Base-by-base conservation (phyloP, 2,888 invertebrate genomes). In the Plusia festucae region DNA sequence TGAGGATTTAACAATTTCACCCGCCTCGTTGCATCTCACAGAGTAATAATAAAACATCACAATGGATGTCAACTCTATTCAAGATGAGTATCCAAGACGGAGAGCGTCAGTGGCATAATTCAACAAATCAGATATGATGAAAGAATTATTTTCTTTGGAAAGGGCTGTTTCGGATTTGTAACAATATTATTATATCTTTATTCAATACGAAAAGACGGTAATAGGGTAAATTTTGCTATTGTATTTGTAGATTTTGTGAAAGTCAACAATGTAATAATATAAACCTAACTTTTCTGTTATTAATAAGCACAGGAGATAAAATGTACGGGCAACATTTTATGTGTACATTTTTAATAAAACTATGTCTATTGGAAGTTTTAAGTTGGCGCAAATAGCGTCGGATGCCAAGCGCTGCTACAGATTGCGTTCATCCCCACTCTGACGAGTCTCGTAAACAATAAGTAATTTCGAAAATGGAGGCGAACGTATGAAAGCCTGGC, bases 41-140 rank as follows among this genome's bases (percentile, higher is more conserved):
- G 87, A 89, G 89, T 92, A 91, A 92, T 94, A 93, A 93, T 93
- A 93, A 93, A 94, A 93, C 88, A 93, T 91, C 85, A 94, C 93
- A 94, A 94, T 94, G 93, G 93, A 90, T 93, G 91, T 93, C 93
- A 92, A 91, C 90, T 91, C 93, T 91, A 90, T 93, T 94, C 93
- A 93, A 87, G 90, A 92, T 91, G 93, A 93, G 90, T 93, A 90
- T 88, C 88, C 87, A 87, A 90, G 90, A 91, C 89, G 89, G 87
- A 90, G 89, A 91, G 90, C 90, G 91, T 92, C 92, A 91, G 87
- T 88, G 80, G 86, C 91, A 92, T 90, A 90, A 91, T 91, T 90
- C 88, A 88, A 86, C 84, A 89, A 92, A 92, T 93, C 91, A 90
- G 87, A 90, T 82, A 86, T 85, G 86, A 88, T 85, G 86, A 89